These are phyloP conservation scores for Alloplasta piceator DNA, from an alignment of 2,888 invertebrate genomes.

Conservation along the genomic window DNA sequence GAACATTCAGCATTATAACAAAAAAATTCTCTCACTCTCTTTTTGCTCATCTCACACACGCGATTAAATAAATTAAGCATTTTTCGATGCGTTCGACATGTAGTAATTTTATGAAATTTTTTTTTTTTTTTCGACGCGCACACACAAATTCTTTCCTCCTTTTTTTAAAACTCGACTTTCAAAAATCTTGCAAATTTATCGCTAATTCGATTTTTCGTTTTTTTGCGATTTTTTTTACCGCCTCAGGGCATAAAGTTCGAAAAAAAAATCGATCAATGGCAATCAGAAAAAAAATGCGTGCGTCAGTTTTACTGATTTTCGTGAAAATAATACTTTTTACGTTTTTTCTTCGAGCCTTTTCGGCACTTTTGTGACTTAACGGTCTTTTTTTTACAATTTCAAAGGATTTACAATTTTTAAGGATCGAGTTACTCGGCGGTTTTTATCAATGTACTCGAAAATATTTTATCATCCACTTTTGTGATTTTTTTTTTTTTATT, in stretches of 20 bases:
- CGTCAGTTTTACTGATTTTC: constrained; percentile 50
- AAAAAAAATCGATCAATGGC: constrained; percentile 29
- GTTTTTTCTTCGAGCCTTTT: background rate
- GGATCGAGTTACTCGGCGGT: constrained; percentile 41
- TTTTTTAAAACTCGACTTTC: constrained; percentile 45
- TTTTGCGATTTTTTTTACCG: constrained; percentile 18
- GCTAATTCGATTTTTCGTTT: constrained; percentile 65
- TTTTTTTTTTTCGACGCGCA: background rate
- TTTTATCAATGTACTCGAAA: constrained; percentile 52
- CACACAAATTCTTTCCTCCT: constrained; percentile 5
- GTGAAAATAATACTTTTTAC: constrained; percentile 64
- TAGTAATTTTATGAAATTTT: constrained; percentile 45
- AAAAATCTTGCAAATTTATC: constrained; percentile 50
- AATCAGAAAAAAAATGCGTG: constrained; percentile 50
- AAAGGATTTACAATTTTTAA: constrained; percentile 55
- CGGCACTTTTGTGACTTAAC: background rate
- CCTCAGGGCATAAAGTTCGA: no score
- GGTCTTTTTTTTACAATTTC: constrained; percentile 7
- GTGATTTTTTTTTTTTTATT: constrained; percentile 34
- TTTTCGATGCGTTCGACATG: constrained; percentile 62
- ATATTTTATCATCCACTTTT: constrained; percentile 43
- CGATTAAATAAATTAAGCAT: constrained; percentile 61
- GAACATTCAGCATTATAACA: constrained; percentile 47
- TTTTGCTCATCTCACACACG: constrained; percentile 44
- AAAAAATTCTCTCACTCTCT: constrained; percentile 41